Base-by-base conservation (phyloP, 23 tunicate genomes). In the Halocynthia roretzi region DNA sequence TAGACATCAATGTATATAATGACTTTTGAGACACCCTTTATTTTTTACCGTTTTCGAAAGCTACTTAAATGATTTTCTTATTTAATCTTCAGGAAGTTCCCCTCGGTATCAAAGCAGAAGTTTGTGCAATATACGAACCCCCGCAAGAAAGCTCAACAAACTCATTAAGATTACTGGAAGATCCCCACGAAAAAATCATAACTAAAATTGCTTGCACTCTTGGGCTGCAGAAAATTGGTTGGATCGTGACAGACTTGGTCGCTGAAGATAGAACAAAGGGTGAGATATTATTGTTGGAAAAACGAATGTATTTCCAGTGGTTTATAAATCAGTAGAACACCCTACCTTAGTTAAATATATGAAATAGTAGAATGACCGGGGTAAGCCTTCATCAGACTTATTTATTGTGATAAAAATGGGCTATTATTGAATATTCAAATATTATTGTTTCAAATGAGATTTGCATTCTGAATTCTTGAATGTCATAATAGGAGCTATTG, bases 61-160 rank as follows among this genome's bases (percentile, higher is more conserved):
- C 5, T 52, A 14, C 15, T 10, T 2, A 48, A 15, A 4, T 10
- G 5, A 51, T 50, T 11, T 72, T 52, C 15, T 52, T 5, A 10
- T 72, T 67, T 67, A 11, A 20, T 9, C 11, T 70, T 70, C 52
- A 84, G n/a, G 97, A 91, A 18, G 90, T 91, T 9, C 97, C 97
- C 7, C 81, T 91, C 17, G 97, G 97, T 40, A 91, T 91, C 51
- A 63, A 75, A 44, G 86, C 90, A 19, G 97, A 91, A 77, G 87
- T 91, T 10, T 85, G 90, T 81, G 97, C 97, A 63, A 91, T 91
- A 44, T 91, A 80, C 77, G 97, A 91, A 65, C 97, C 90, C 8
- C 83, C 83, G 0, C 97, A 91, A 51, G 86, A 78, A 50, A 91
- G 84, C 64, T 80, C 87, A 8, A 76, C 57, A 6, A 83, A 91